phyloP scores from a whole-genome alignment of 1,140 invertebrate genomes.

The Temnothorax longispinosus region DNA sequence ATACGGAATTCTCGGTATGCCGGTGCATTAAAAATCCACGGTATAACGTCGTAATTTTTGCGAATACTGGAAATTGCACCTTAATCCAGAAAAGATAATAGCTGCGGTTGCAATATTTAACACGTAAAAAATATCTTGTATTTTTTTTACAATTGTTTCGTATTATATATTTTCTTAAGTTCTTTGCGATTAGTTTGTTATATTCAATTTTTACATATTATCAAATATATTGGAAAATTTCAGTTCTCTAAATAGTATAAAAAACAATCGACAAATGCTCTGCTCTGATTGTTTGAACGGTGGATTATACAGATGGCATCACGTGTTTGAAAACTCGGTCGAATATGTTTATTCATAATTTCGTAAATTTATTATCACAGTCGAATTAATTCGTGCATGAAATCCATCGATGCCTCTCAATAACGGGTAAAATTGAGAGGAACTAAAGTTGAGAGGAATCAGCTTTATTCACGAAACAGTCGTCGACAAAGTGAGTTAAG shows the following conservation, averaged over 20 bases:
- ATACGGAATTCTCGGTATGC: slow-evolving; percentile 58
- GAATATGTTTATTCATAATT: slow-evolving; percentile 26
- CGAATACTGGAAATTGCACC: slow-evolving; percentile 19
- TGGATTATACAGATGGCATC: neutral
- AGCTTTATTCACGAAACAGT: slow-evolving; percentile 47
- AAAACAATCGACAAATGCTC: neutral
- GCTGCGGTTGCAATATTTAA: slow-evolving; percentile 11
- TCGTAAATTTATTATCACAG: neutral
- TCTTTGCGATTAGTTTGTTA: neutral
- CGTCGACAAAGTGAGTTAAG: slow-evolving; percentile 40
- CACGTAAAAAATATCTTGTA: neutral
- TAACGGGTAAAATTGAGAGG: slow-evolving; percentile 17
- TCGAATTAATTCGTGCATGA: slow-evolving; percentile 19
- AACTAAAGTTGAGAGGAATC: slow-evolving; percentile 44
- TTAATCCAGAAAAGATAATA: slow-evolving; percentile 39
- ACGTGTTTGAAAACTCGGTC: neutral
- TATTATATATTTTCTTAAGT: neutral
- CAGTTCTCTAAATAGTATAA: neutral
- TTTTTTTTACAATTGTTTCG: neutral
- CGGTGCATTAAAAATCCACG: slow-evolving; percentile 54
- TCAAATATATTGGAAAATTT: neutral
- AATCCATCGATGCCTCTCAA: slow-evolving; percentile 15
- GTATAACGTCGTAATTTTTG: slow-evolving; percentile 49
- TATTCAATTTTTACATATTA: neutral
- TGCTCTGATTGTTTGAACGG: neutral